These are phyloP conservation scores for Lathamus discolor DNA, from an alignment of 2,113 vertebrate species.

Conservation along the genomic window DNA sequence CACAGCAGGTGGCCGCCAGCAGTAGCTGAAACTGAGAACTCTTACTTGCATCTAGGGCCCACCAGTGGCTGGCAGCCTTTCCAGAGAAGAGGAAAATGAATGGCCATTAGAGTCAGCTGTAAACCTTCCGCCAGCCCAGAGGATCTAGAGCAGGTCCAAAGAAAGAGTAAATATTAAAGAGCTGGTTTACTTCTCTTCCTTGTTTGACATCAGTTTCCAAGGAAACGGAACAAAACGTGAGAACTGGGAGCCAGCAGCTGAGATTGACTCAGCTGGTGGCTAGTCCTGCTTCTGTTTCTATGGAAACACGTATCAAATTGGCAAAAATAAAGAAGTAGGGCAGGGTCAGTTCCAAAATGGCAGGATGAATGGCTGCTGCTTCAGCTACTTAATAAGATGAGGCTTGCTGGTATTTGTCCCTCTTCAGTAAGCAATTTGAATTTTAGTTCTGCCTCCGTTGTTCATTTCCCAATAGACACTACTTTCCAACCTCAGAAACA, in stretches of 20 bases:
- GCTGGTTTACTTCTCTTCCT: conserved; percentile 42
- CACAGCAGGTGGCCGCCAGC: not conserved
- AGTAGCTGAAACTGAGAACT: conserved; percentile 32
- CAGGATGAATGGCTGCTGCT: not conserved
- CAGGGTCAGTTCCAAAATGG: conserved; percentile 54
- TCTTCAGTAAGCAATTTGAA: not conserved
- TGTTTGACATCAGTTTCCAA: conserved; percentile 63
- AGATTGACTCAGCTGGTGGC: conserved; percentile 72
- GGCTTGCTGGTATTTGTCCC: not conserved
- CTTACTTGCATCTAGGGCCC: conserved; percentile 10
- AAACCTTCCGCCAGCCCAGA: not conserved
- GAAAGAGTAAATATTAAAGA: conserved; percentile 23
- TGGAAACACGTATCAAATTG: conserved; percentile 62
- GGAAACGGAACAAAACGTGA: conserved; percentile 64
- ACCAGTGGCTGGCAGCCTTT: not conserved
- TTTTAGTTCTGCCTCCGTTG: not conserved
- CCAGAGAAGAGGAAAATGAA: not conserved
- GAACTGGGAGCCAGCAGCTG: conserved; percentile 59
- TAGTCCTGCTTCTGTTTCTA: conserved; percentile 62
- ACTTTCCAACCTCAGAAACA: not conserved
- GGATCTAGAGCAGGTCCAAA: not conserved
- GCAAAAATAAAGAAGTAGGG: conserved; percentile 55
- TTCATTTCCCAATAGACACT: not conserved
- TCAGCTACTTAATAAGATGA: not conserved
- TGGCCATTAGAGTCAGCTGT: not conserved